phyloP scores from a whole-genome alignment of 1,140 invertebrate genomes.

The Papilio polytes region DNA sequence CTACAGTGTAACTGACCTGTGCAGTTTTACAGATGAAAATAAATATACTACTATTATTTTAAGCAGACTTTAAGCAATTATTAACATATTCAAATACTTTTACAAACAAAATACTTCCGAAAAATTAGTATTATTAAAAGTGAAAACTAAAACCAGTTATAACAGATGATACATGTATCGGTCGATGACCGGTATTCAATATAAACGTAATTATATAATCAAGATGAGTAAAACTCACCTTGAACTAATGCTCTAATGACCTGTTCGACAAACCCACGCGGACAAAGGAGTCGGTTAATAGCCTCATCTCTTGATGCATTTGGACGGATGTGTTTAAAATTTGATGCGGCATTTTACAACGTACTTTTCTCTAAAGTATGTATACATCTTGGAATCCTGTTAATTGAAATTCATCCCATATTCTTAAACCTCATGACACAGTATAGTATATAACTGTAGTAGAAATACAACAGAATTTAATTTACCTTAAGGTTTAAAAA shows the following conservation, averaged over 20 bases:
- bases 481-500: too few species aligned
- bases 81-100: too few species aligned
- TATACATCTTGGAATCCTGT: too few species aligned
- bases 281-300: conserved; percentile 37
- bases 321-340: neutral
- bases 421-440: too few species aligned
- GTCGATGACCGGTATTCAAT: conserved; percentile 36
- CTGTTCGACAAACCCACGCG: conserved; percentile 39
- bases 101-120: neutral
- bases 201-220: conserved; percentile 43
- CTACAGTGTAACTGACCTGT: too few species aligned
- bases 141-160: conserved; percentile 17
- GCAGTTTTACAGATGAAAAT: too few species aligned
- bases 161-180: neutral
- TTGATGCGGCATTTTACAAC: conserved; percentile 41
- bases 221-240: conserved; percentile 55
- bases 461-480: too few species aligned
- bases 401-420: too few species aligned
- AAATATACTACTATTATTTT: too few species aligned
- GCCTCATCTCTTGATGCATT: conserved; percentile 47
- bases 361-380: neutral
- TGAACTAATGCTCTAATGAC: conserved; percentile 59
- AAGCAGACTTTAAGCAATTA: too few species aligned
- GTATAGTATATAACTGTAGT: too few species aligned
- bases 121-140: neutral